phyloP scores from a whole-genome alignment of 23 tunicate species.

The Diplosoma virens region DNA sequence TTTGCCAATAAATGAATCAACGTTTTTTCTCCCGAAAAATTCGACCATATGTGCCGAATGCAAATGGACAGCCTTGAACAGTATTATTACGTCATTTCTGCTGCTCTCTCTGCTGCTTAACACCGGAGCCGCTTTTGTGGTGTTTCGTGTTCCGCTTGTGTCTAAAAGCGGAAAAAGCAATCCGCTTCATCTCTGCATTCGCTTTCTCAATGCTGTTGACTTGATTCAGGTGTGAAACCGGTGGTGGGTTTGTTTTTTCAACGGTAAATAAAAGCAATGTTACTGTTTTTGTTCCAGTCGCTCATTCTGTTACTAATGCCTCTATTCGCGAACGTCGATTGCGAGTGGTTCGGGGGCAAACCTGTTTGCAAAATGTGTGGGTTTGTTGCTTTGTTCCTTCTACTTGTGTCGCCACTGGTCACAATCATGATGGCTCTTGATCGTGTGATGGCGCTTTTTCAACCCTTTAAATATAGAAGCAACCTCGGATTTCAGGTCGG shows the following conservation, averaged over 20 bases:
- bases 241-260: no score
- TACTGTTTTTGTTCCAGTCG: conserved; percentile 53
- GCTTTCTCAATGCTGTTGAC: conserved; percentile 74
- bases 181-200: conserved; percentile 87
- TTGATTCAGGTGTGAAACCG: conserved; percentile 81
- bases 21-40: no score
- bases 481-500: conserved; percentile 83
- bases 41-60: conserved; percentile 38
- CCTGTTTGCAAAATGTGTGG: conserved; percentile 64
- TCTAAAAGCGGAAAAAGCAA: conserved; percentile 82
- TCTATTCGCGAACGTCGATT: conserved; percentile 57
- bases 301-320: conserved; percentile 71
- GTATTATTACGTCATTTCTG: conserved; percentile 19
- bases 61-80: conserved; percentile 70
- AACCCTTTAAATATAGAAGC: conserved; percentile 88
- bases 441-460: conserved; percentile 87
- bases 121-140: conserved; percentile 49
- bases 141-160: conserved; percentile 84
- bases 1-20: no score
- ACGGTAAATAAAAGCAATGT: no score
- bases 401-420: conserved; percentile 82
- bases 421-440: conserved; percentile 95
- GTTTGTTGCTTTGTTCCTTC: conserved; percentile 76
- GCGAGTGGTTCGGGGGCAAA: conserved; percentile 68
- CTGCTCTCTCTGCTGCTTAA: conserved; percentile 59